Conservation (phyloP, 2,888 invertebrate species). For the Tipula helvola region DNA sequence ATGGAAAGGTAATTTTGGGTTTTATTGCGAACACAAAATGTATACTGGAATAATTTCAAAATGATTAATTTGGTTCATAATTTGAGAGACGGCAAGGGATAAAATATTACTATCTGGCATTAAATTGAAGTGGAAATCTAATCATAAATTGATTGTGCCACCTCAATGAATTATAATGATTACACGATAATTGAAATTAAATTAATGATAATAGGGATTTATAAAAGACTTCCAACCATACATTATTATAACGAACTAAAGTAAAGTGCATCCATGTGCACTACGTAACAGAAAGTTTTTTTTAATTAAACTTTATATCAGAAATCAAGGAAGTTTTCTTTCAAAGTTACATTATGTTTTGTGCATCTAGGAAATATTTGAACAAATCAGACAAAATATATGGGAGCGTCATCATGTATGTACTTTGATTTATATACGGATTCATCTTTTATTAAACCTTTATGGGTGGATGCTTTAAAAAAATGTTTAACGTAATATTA, state of each 20-base stretch:
- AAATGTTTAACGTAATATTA: not conserved
- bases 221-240: not conserved
- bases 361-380: not conserved
- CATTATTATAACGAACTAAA: not conserved
- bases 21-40: not conserved
- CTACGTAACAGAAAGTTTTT: not conserved
- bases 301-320: not conserved
- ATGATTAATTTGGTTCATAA: not conserved
- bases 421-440: not conserved
- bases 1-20: not conserved
- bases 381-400: not conserved
- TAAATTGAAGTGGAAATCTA: not conserved
- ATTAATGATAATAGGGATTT: not conserved
- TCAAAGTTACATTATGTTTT: not conserved
- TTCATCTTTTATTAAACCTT: not conserved
- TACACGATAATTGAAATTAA: not conserved
- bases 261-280: not conserved
- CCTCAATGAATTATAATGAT: not conserved
- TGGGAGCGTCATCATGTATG: not conserved
- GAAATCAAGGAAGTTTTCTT: not conserved
- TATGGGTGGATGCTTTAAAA: not conserved
- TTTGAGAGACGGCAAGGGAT: not conserved
- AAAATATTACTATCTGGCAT: not conserved
- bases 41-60: not conserved
- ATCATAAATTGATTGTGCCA: not conserved